Percentiles rank a stretch among this genome's conserved stretches.
Conservation (phyloP, 2,888 invertebrate genomes). For the Cyclophora punctaria region DNA sequence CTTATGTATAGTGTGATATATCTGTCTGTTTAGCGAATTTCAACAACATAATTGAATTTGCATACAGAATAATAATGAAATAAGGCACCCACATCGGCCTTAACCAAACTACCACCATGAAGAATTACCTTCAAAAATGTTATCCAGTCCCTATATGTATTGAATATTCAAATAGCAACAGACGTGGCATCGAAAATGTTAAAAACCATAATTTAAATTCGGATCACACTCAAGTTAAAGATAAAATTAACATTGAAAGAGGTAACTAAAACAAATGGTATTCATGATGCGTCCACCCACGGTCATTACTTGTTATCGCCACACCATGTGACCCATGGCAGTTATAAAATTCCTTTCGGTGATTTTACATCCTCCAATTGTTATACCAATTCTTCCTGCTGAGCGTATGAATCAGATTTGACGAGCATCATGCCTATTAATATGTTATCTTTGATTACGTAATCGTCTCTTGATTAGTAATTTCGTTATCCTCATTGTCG, state of each 20-base stretch:
- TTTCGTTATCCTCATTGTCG: no score
- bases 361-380: constrained; percentile 62
- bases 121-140: no score
- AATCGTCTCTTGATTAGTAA: no score
- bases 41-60: no score
- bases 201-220: constrained; percentile 27
- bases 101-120: no score
- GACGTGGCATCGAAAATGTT: constrained; percentile 2
- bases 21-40: no score
- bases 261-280: constrained; percentile 48
- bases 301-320: constrained; percentile 40
- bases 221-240: constrained; percentile 28
- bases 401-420: constrained; percentile 21
- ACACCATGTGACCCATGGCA: constrained; percentile 17
- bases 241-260: constrained; percentile 45
- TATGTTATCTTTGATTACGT: no score
- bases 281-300: constrained; percentile 53
- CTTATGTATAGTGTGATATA: no score
- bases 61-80: no score
- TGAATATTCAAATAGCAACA: constrained; percentile 6
- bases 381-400: constrained; percentile 47
- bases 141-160: background rate
- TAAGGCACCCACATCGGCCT: no score
- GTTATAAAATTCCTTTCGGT: constrained; percentile 52
- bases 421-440: no score